phyloP scores from a whole-genome alignment of 2,797 vertebrate species.

The Borostomias antarcticus region DNA sequence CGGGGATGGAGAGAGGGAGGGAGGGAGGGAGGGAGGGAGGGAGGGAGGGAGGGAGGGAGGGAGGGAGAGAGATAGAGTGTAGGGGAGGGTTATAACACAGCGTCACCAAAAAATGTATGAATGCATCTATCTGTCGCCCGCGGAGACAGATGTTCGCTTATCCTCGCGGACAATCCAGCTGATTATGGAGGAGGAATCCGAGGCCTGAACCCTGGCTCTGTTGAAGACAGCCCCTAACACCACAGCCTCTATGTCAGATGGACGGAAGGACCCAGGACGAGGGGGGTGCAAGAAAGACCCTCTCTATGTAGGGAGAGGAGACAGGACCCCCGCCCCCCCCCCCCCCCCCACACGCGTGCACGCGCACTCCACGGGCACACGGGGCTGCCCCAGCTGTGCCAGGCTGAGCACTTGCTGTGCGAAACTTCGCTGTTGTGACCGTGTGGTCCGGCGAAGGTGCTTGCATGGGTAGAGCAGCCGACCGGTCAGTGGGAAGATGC shows the following conservation, averaged over 20 bases:
- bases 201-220: conserved; percentile 39
- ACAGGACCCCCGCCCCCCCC: not conserved
- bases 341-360: conserved; percentile 32
- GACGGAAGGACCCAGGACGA: conserved; percentile 12
- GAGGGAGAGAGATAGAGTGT: not conserved
- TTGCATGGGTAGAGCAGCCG: no score
- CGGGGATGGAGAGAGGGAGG: conserved; percentile 14
- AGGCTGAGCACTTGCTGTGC: conserved; percentile 12
- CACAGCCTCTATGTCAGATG: conserved; percentile 60
- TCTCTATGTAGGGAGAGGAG: conserved; percentile 11
- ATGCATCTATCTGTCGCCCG: conserved; percentile 55
- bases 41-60: not conserved
- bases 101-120: conserved; percentile 49
- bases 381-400: conserved; percentile 19
- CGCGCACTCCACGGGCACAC: no score
- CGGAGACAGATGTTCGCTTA: conserved; percentile 68
- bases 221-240: conserved; percentile 40
- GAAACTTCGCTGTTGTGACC: not conserved
- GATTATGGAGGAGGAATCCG: conserved; percentile 65
- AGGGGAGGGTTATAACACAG: conserved; percentile 27
- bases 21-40: not conserved
- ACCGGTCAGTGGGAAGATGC: no score
- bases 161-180: conserved; percentile 63
- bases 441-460: no score
- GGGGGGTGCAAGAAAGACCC: conserved; percentile 29